Base-by-base conservation (phyloP, 2,113 vertebrate species). In the Halcyon senegalensis region DNA sequence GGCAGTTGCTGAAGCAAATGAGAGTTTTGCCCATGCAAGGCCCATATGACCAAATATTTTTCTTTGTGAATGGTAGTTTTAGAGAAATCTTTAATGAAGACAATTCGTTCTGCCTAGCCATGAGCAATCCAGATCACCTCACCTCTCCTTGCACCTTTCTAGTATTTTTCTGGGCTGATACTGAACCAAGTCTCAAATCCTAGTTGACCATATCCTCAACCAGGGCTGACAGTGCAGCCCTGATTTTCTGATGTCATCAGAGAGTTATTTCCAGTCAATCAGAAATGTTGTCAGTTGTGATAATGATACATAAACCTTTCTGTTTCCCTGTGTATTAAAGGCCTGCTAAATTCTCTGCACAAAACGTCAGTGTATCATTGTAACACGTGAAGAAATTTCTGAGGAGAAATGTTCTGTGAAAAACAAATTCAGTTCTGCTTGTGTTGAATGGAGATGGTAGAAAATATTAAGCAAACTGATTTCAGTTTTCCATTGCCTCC, bases 1-100 rank as follows among this genome's bases (percentile, higher is more conserved):
- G 19, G 43, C 51, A 92, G n/a, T 92, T 94, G 51, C 33, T 75
- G 44, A 92, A 92, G 67, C 59, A 87, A 73, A 79, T 56, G 7
- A 50, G 24, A 85, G 20, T 39, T 91, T 92, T 86, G 68, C 19
- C 44, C 28, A 21, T 5, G 7, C n/a, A 76, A 87, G 35, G 12
- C 59, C 25, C 19, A 67, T 68, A 90, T 87, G 58, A 78, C 25
- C 67, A 2, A 1, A 7, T 77, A 39, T 89, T 90, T 94, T 91
- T 7, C 11, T 77, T 86, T 80, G 30, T 70, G 23, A 74, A 46
- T 39, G 33, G 20, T 39, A 77, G 35, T 68, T 90, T 90, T 60
- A 92, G 76, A 81, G n/a, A 77, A 48, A 84, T n/a, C 16, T 92
- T 21, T 77, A 74, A 83, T 51, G 53, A 84, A 81, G 43, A 55